Conservation (phyloP, 2,797 vertebrate genomes). For the Hydrolagus colliei region DNA sequence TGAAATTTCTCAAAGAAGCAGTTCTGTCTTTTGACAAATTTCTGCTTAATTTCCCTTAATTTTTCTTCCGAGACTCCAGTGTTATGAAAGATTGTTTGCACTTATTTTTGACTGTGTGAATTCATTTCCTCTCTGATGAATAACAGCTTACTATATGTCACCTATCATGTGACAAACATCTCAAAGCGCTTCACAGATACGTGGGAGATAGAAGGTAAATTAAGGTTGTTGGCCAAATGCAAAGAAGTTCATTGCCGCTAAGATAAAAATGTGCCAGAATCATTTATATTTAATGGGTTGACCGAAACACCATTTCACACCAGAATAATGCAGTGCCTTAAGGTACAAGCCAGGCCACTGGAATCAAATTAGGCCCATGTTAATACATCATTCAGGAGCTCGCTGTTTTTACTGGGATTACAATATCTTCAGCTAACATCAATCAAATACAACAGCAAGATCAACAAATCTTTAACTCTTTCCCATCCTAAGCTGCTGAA, state of each 20-base stretch:
- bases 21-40: not conserved
- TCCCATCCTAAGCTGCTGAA: not conserved
- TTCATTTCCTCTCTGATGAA: no score
- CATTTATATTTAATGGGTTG: no score
- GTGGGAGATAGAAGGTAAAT: no score
- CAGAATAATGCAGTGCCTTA: not conserved
- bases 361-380: not conserved
- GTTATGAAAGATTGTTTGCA: not conserved
- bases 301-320: no score
- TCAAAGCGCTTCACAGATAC: no score
- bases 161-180: no score
- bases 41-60: not conserved
- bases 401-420: not conserved
- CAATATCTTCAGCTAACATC: not conserved
- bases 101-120: no score
- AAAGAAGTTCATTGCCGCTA: no score
- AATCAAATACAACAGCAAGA: not conserved
- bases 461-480: not conserved
- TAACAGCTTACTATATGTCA: no score
- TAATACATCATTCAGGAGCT: not conserved
- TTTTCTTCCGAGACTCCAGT: no score
- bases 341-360: not conserved
- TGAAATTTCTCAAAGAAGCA: not conserved
- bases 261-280: no score
- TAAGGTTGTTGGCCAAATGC: no score